Evolutionary conservation across 2,113 vertebrate species (phyloP).

Genomic region (Papio anubis): DNA sequence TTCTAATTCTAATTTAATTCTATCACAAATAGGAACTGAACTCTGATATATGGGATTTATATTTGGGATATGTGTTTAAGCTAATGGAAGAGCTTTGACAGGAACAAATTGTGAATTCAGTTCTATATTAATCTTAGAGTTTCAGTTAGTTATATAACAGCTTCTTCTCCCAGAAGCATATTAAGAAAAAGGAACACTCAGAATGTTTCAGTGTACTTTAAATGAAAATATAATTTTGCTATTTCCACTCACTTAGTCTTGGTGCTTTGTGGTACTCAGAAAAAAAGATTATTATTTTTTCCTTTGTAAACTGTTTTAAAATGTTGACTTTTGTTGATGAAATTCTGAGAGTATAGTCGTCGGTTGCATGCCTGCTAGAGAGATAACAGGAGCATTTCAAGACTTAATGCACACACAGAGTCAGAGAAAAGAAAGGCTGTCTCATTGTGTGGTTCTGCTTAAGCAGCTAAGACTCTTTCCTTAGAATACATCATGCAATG

Average conservation of each 20-base stretch:
- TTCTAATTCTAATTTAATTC: neutral
- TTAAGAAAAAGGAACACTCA: neutral
- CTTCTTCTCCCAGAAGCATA: neutral
- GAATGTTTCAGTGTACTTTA: neutral
- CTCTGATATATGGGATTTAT: rapidly evolving
- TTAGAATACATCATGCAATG: neutral
- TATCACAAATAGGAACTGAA: neutral
- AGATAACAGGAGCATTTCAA: too few relatives aligned
- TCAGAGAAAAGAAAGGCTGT: neutral
- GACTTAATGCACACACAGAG: too few relatives aligned
- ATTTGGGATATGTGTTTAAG: neutral
- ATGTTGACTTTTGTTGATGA: neutral
- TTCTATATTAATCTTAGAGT: neutral
- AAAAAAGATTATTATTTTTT: neutral
- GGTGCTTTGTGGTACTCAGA: neutral
- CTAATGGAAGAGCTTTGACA: rapidly evolving
- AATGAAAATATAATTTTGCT: neutral
- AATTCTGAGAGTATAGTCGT: too few relatives aligned
- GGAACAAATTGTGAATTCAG: rapidly evolving
- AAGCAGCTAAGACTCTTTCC: neutral
- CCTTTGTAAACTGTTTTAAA: neutral
- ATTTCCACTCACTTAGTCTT: neutral
- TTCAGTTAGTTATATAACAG: rapidly evolving
- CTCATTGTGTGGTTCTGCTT: neutral
- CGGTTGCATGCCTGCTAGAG: neutral